Base-by-base conservation (phyloP, 2,113 vertebrate genomes). In the Gymnocephalus cernua region DNA sequence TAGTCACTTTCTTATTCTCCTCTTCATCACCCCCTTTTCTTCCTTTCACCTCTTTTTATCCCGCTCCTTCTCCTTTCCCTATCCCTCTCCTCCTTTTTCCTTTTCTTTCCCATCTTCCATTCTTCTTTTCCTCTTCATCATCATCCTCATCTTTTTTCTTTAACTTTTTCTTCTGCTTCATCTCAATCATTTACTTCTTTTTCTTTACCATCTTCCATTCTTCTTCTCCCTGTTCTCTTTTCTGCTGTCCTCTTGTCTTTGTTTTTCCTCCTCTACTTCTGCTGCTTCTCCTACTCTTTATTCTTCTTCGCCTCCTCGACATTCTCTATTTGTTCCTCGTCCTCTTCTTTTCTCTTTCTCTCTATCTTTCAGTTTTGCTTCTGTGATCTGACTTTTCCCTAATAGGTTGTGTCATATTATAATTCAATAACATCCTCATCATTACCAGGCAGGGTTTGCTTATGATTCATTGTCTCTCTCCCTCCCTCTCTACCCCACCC, bases 361-460 rank as follows among this genome's bases (percentile, higher is more conserved):
- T 82, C 15, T 48, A 23, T n/a, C 1, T 51, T 23, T 74, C 38
- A 64, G 32, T 75, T 83, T 67, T 64, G n/a, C 56, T 23, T 54
- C 23, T 51, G 29, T 65, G 59, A 63, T 70, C 61, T 21, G 35
- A 53, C 72, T 58, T 77, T 73, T 44, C 8, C 18, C 12, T 58
- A 65, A 76, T 23, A 68, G 11, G 2, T 73, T 62, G 29, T 64
- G 80, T 80, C 62, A 74, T 4, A 38, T 58, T 70, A 41, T 57
- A 63, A 79, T 87, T 85, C 32, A 71, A 53, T 72, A 77, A 70
- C 38, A 62, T 48, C 51, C 58, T 81, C 81, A 53, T 71, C 19
- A 19, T 58, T 56, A 56, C 27, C 53, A 86, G 72, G 78, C 70
- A 19, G 2, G 47, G n/a, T 71, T 74, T 53, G 57, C 74, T 80